phyloP scores from a whole-genome alignment of 2,797 vertebrate genomes.

The Esox masquinongy region DNA sequence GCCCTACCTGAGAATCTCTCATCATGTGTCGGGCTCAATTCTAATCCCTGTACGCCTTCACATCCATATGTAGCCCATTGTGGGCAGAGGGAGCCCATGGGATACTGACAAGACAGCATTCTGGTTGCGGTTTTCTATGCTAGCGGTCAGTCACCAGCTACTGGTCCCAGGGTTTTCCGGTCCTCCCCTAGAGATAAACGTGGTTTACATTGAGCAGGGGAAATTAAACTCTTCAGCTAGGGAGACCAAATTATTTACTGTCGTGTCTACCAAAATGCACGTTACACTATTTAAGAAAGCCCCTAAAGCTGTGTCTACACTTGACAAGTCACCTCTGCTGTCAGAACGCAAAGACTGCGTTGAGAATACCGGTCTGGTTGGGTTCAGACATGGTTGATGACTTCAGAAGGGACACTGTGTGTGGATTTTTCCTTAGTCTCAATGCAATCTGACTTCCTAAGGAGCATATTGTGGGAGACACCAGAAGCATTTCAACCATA shows the following conservation, averaged over 20 bases:
- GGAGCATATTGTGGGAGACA: no score
- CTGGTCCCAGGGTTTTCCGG: neutral
- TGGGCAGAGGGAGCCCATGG: neutral
- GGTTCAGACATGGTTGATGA: no score
- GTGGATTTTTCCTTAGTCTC: no score
- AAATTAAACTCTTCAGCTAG: neutral
- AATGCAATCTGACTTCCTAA: no score
- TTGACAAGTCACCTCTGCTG: no score
- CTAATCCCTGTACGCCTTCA: slow-evolving; percentile 6
- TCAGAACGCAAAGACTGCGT: no score
- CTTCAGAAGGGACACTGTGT: no score
- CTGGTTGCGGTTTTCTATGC: neutral
- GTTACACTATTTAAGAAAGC: no score
- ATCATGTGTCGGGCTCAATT: slow-evolving; percentile 38
- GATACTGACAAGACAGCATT: neutral
- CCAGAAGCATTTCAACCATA: no score
- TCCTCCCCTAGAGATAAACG: neutral
- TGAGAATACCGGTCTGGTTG: no score
- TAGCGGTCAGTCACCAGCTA: neutral
- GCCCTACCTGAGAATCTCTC: slow-evolving; percentile 53
- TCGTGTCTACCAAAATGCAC: no score
- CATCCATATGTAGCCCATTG: neutral
- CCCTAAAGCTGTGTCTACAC: no score
- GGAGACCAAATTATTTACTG: neutral
- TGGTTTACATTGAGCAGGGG: neutral